Percentiles rank a stretch among this genome's conserved stretches.
Conservation (phyloP, 2,113 vertebrate species). For the Callipepla squamata region DNA sequence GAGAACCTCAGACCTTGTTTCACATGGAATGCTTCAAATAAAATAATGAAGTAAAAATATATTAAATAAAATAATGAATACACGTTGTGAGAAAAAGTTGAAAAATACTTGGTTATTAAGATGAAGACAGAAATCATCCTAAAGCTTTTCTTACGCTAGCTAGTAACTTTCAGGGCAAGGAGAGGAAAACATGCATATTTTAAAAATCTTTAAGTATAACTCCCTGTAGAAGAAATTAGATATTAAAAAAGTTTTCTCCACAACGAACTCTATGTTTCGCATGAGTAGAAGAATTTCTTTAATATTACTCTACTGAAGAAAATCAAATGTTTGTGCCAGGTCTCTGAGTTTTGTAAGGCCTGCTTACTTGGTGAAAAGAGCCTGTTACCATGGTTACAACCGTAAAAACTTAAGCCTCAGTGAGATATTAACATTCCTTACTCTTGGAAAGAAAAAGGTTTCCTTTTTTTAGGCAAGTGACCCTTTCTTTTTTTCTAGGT, state of each 20-base stretch:
- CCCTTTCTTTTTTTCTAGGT: constrained; percentile 54
- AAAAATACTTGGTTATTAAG: not conserved
- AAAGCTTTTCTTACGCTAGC: not conserved
- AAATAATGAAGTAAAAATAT: not conserved
- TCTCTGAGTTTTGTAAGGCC: constrained; percentile 70
- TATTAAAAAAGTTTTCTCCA: constrained; percentile 57
- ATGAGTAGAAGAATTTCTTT: constrained; percentile 59
- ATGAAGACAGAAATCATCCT: not conserved
- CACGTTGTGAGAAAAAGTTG: not conserved
- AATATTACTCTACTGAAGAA: constrained; percentile 74
- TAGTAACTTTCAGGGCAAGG: not conserved
- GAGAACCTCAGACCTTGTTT: not conserved
- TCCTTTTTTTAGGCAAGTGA: constrained; percentile 73
- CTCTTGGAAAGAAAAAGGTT: constrained; percentile 72
- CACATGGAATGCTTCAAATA: not conserved
- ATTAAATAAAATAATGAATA: not conserved
- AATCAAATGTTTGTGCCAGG: constrained; percentile 76
- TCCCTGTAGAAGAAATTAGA: constrained; percentile 1
- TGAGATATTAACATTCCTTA: constrained; percentile 90
- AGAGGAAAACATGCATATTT: not conserved
- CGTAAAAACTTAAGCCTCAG: constrained; percentile 85
- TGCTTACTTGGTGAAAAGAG: constrained; percentile 82
- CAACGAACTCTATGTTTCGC: constrained; percentile 63
- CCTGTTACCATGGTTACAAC: constrained; percentile 86
- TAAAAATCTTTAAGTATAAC: not conserved